Evolutionary conservation across 2,888 invertebrate species (phyloP).

Genomic region (Actias luna): DNA sequence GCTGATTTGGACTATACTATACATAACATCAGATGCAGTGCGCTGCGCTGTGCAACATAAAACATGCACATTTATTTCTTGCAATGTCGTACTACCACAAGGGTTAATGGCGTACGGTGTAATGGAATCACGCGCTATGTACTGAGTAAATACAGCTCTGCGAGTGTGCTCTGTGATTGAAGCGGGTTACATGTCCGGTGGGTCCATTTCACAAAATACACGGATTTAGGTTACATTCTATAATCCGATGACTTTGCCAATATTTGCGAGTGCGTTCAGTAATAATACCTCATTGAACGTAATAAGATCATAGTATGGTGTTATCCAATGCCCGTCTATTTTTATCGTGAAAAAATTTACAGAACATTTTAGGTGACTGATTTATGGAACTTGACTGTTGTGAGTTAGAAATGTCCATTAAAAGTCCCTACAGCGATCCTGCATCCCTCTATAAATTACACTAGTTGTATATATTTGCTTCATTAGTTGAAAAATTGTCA

Average conservation of each 20-base stretch:
- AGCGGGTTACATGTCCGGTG: constrained; percentile 79
- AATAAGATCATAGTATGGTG: too few relatives aligned
- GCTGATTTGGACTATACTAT: too few relatives aligned
- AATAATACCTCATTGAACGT: background rate
- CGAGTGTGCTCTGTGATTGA: constrained; percentile 79
- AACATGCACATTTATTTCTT: background rate
- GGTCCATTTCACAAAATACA: constrained; percentile 75
- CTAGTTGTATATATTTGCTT: too few relatives aligned
- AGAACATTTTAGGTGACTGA: too few relatives aligned
- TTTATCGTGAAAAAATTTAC: too few relatives aligned
- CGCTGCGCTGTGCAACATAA: too few relatives aligned
- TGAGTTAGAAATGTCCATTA: too few relatives aligned
- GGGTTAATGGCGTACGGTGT: constrained; percentile 33
- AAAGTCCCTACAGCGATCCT: too few relatives aligned
- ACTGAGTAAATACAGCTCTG: constrained; percentile 74
- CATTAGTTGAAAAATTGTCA: too few relatives aligned
- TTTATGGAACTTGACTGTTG: too few relatives aligned
- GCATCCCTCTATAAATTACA: too few relatives aligned
- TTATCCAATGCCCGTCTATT: background rate
- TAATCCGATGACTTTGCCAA: constrained; percentile 20
- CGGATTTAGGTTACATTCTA: constrained; percentile 65
- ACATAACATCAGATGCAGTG: background rate
- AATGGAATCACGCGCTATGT: constrained; percentile 44
- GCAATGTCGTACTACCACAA: background rate
- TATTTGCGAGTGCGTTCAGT: constrained; percentile 1